A percentile compares a stretch with the other conserved stretches of the same genome.
phyloP scores from a whole-genome alignment of 2,113 vertebrate genomes.

The Lepus europaeus region DNA sequence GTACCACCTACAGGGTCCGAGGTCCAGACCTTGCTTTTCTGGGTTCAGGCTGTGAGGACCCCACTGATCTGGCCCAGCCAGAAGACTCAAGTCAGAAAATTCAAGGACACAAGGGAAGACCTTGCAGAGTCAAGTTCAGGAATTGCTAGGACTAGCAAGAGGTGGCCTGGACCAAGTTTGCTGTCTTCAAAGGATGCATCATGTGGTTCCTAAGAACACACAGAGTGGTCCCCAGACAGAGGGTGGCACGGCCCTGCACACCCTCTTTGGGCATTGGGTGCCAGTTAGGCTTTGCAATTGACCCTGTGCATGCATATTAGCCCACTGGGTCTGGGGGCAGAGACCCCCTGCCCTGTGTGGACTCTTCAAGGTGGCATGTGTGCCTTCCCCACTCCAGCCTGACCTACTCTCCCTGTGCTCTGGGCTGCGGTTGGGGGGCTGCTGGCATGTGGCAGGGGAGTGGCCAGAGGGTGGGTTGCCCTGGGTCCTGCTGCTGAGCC shows the following conservation, averaged over 20 bases:
- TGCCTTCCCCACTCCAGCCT: neutral
- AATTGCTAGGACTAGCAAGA: neutral
- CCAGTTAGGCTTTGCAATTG: neutral
- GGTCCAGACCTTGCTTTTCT: neutral
- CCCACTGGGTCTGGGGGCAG: neutral
- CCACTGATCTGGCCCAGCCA: neutral
- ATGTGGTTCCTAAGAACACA: neutral
- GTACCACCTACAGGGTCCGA: too few relatives aligned
- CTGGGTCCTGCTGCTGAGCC: neutral
- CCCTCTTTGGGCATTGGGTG: neutral
- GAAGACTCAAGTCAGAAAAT: neutral
- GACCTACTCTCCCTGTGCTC: neutral
- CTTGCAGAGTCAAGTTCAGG: neutral
- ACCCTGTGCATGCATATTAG: neutral
- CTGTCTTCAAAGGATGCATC: neutral
- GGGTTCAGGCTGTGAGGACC: neutral
- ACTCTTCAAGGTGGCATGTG: neutral
- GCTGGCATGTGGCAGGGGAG: neutral
- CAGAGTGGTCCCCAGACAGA: neutral
- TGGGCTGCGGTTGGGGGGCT: neutral
- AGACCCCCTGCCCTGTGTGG: neutral
- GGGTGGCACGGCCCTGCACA: neutral
- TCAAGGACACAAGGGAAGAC: neutral
- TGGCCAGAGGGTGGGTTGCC: conserved; percentile 5
- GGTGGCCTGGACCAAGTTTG: neutral